Base-by-base conservation (phyloP, 2,888 invertebrate species). In the Chouioia cunea region DNA sequence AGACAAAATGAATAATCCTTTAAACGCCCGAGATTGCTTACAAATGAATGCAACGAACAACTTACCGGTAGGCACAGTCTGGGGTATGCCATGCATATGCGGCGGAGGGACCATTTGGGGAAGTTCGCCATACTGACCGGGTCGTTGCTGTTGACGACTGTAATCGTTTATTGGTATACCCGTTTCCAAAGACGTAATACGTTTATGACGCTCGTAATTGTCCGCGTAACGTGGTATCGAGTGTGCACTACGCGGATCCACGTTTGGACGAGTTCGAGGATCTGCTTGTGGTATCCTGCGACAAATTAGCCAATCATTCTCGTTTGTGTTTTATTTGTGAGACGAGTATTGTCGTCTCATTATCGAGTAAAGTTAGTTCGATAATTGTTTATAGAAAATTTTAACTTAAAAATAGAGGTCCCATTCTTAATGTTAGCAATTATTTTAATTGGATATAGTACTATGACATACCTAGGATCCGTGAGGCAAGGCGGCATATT, bases 141-240 rank as follows among this genome's bases (percentile, higher is more conserved):
- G 14, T 64, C 69, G 36, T 6, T 36, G 36, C 12, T 36, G 36
- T 6, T 36, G 36, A 4, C 36, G 36, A 36, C 12, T 36, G 36
- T 36, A 36, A 36, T 36, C 36, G 10, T 1, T 10, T 36, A 12
- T 1, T 36, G 36, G 36, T 12, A 36, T 36, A 12, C 36, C 36
- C 36, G 1, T 6, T 36, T 36, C 36, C 12, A 10, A 12, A 4
- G 66, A 36, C 36, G 65, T 50, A 6, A 53, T 43, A 1, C 82
- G 78, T 2, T 81, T 79, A 73, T 80, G 79, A 16, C 81, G 76
- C 50, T 83, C 83, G n/a, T 82, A 82, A 64, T 82, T 83, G 50
- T 83, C 81, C 0, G 81, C 77, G 44, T 79, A 82, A 16, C 82
- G 77, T 3, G 77, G 78, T 20, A 81, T 44, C 10, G 18, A 15